Evolutionary conservation across 2,113 vertebrate genomes (phyloP).

Genomic region (Melanocharis versteri): DNA sequence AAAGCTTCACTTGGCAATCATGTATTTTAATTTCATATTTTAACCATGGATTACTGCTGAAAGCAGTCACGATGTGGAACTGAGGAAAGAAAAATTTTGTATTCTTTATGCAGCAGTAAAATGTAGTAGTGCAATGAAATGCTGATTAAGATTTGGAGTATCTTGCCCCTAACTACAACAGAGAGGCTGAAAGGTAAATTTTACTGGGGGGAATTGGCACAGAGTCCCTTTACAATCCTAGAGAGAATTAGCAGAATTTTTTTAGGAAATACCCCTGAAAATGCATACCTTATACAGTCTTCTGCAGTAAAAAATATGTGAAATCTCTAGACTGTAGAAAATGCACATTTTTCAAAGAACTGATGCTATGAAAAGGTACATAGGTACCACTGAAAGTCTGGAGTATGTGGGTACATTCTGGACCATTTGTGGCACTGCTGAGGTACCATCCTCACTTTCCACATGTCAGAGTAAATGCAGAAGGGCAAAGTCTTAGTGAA

Average conservation of each 20-base stretch:
- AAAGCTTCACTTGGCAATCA: background rate
- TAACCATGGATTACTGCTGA: background rate
- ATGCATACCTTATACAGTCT: background rate
- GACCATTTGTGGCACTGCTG: background rate
- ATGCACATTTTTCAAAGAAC: background rate
- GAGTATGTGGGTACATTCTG: accelerated
- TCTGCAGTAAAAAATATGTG: background rate
- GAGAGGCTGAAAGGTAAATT: background rate
- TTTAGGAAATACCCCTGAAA: background rate
- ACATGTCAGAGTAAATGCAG: background rate
- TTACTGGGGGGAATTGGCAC: background rate
- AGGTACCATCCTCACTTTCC: background rate
- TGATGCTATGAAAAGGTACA: background rate
- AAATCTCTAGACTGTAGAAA: background rate
- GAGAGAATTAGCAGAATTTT: background rate
- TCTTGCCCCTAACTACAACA: background rate
- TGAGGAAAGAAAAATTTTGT: background rate
- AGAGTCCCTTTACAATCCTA: background rate
- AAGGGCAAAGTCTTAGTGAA: background rate
- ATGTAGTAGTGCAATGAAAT: slow-evolving; percentile 8
- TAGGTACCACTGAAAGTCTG: background rate
- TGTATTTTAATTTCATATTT: slow-evolving; percentile 24
- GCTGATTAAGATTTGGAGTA: background rate
- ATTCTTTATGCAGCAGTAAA: background rate
- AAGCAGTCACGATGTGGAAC: background rate